Evolutionary conservation across 2,113 vertebrate species (phyloP).

Genomic region (Benitochromis conjunctus): DNA sequence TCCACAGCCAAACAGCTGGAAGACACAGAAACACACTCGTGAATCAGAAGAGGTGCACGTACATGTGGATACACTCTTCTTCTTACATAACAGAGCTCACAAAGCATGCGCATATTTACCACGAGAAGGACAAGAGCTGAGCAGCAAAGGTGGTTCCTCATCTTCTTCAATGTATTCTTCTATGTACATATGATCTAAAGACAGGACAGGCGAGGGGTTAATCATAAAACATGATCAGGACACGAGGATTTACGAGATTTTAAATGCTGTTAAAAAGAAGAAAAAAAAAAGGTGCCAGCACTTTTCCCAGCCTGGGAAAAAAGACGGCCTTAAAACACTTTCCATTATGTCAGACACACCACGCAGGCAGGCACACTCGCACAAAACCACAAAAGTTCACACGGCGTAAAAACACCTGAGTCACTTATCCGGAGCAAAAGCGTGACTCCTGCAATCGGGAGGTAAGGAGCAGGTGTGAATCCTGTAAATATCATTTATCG

Average conservation of each 20-base stretch:
- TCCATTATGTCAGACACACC: background rate
- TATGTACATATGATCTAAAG: conserved; percentile 74
- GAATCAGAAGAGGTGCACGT: background rate
- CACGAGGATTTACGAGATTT: background rate
- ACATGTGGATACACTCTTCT: background rate
- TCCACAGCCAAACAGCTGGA: conserved; percentile 61
- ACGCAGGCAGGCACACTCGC: background rate
- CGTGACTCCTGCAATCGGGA: background rate
- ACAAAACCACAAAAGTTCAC: background rate
- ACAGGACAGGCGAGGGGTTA: background rate
- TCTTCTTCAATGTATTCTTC: conserved; percentile 76
- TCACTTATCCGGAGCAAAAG: conserved; percentile 17
- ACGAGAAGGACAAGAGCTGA: conserved; percentile 66
- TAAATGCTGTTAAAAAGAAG: background rate
- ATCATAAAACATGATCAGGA: background rate
- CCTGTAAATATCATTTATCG: conserved; percentile 59
- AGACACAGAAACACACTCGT: background rate
- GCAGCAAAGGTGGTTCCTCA: conserved; percentile 74
- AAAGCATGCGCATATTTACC: conserved; percentile 41
- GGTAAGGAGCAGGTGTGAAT: conserved; percentile 1
- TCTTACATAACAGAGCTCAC: background rate
- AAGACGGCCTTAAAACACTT: background rate
- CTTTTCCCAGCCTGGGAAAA: background rate
- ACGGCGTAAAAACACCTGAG: conserved; percentile 41
- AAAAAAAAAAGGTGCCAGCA: background rate